Base-by-base conservation (phyloP, 2,797 vertebrate species). In the Setipinna tenuifilis region DNA sequence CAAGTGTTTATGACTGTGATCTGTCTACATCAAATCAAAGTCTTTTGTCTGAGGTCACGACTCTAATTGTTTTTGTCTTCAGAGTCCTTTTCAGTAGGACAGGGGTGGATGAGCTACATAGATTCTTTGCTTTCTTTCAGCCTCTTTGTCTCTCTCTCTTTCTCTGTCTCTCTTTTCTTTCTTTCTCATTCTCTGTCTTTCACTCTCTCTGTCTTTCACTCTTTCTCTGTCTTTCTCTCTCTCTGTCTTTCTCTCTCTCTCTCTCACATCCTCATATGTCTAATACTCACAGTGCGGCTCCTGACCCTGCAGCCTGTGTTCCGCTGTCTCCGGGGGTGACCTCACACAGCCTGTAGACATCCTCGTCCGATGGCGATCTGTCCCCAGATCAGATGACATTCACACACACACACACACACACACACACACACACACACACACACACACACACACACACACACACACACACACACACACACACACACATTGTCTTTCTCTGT, bases 341-440 rank as follows among this genome's bases (percentile, higher is more conserved):
- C 94, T 94, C 91, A 95, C 93, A 89, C 90, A 95, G 92, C 95
- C 93, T 83, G 95, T 95, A 88, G 96, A 95, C 96, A 96, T 97
- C 89, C 89, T 93, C 83, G 83, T 41, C 71, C 19, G 71, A 44
- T 78, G 71, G 35, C 31, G 19, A 78, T 78, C 71, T 82, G 86
- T 35, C 46, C 61, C 44, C 46, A 84, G 78, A 82, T 57, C 84
- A 85, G 23, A 58, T 85, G 80, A 59, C 84, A 59, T 50, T 85
- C 59, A 80, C 23, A 21, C 84, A 48, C 83, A 48, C 41, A 61
- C 82, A 41, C n/a, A 59, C 41, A 46, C 87, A 17, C n/a, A 62
- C 57, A 2, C 85, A 75, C 19, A 11, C 82, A 71, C 83, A 81
- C 80, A 19, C 65, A 81, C 81, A 85, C n/a, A 25, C 57, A 19